Percentiles rank a stretch among this genome's conserved stretches.
phyloP scores from a whole-genome alignment of 2,797 vertebrate genomes.

The Sebastes miniatus region DNA sequence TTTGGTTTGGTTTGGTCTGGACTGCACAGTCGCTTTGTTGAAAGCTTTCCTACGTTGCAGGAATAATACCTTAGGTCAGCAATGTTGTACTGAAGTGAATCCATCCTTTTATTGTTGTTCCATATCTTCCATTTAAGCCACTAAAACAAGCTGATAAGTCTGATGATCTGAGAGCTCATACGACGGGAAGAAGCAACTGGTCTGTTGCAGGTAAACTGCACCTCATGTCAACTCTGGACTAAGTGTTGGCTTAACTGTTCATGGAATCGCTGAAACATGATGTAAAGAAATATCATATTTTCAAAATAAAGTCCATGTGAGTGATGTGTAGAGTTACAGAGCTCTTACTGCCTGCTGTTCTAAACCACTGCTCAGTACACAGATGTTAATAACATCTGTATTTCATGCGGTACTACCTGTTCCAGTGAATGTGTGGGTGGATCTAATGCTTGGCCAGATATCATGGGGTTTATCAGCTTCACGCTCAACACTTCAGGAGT shows the following conservation, averaged over 20 bases:
- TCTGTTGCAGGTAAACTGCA: not conserved
- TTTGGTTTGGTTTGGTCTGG: not conserved
- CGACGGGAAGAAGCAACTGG: not conserved
- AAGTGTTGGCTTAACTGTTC: not conserved
- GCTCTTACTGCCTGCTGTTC: not conserved
- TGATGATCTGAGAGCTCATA: not conserved
- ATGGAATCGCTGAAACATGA: not conserved
- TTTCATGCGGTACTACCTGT: not conserved
- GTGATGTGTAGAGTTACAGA: not conserved
- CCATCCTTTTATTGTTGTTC: not conserved
- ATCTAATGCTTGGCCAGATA: not conserved
- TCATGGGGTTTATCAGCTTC: not conserved
- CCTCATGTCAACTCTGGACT: not conserved
- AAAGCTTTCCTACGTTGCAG: not conserved
- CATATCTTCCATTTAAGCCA: not conserved
- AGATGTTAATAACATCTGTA: not conserved
- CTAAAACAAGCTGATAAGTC: not conserved
- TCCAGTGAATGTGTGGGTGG: not conserved
- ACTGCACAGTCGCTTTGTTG: not conserved
- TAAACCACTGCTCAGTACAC: not conserved
- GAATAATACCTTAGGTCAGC: not conserved
- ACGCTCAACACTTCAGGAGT: not conserved
- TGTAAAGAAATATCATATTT: not conserved
- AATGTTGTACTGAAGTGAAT: not conserved
- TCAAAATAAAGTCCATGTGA: constrained; percentile 11